Conservation (phyloP, 2,888 invertebrate species). For the Melanostoma mellinum region DNA sequence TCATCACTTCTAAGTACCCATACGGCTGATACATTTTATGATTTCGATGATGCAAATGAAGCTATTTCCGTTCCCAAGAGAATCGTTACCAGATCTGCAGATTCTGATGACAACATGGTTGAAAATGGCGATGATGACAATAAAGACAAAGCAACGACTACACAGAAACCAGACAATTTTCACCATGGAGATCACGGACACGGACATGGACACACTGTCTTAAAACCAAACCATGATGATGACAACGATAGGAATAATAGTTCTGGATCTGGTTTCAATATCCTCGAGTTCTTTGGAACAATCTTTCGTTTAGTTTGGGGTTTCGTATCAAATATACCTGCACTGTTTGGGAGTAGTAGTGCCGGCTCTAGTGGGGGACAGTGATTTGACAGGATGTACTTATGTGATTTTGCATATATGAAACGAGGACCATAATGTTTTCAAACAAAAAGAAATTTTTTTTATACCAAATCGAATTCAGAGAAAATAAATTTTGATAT, state of each 20-base stretch:
- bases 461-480: no score
- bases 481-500: no score
- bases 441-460: no score
- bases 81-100: conserved; percentile 12
- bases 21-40: conserved; percentile 5
- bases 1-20: conserved; percentile 3
- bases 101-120: not conserved
- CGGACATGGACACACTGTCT: not conserved
- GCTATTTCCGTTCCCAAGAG: not conserved
- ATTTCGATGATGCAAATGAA: conserved; percentile 9
- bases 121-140: not conserved
- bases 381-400: conserved; percentile 3
- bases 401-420: conserved; percentile 6
- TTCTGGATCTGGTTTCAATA: conserved; percentile 77
- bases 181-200: conserved; percentile 6
- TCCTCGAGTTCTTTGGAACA: conserved; percentile 78
- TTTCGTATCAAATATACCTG: conserved; percentile 78
- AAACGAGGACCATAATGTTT: not conserved
- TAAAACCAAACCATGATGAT: not conserved
- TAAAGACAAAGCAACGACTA: not conserved
- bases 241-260: conserved; percentile 75
- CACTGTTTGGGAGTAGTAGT: conserved; percentile 79
- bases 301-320: conserved; percentile 77
- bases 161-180: not conserved
- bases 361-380: conserved; percentile 76